phyloP scores from a whole-genome alignment of 2,113 vertebrate species.

The Petaurus breviceps region DNA sequence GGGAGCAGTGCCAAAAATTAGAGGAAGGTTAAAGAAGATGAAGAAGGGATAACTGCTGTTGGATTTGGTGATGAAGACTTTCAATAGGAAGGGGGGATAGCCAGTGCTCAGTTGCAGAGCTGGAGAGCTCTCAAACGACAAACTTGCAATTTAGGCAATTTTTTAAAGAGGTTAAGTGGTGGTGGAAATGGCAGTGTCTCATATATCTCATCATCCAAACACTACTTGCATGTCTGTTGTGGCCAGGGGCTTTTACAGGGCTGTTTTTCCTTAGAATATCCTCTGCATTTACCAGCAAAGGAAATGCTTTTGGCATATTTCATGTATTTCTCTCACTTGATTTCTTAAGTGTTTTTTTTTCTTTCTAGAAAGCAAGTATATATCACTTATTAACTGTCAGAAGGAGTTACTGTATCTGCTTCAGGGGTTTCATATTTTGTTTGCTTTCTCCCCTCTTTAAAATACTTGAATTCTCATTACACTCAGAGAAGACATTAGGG shows the following conservation, averaged over 20 bases:
- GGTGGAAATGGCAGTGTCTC: neutral
- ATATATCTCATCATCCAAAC: neutral
- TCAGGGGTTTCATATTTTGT: neutral
- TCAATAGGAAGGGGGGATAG: neutral
- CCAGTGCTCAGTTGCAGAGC: neutral
- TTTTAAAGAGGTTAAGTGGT: neutral
- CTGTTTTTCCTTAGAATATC: neutral
- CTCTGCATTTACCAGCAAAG: constrained; percentile 7
- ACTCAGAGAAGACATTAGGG: neutral
- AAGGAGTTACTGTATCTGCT: neutral
- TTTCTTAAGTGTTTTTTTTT: neutral
- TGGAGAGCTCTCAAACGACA: neutral
- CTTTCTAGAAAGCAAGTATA: neutral
- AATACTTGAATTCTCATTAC: neutral
- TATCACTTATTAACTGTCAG: neutral
- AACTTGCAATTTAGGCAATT: neutral
- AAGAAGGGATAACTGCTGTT: neutral
- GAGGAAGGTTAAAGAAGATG: neutral
- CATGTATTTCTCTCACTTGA: neutral
- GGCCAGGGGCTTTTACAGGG: neutral
- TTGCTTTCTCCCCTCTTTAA: neutral
- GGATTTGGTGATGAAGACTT: neutral
- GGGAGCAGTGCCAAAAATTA: neutral
- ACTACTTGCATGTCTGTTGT: neutral
- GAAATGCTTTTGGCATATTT: neutral